phyloP scores from a whole-genome alignment of 2,797 vertebrate genomes.

The Odontamblyopus lacepedii region DNA sequence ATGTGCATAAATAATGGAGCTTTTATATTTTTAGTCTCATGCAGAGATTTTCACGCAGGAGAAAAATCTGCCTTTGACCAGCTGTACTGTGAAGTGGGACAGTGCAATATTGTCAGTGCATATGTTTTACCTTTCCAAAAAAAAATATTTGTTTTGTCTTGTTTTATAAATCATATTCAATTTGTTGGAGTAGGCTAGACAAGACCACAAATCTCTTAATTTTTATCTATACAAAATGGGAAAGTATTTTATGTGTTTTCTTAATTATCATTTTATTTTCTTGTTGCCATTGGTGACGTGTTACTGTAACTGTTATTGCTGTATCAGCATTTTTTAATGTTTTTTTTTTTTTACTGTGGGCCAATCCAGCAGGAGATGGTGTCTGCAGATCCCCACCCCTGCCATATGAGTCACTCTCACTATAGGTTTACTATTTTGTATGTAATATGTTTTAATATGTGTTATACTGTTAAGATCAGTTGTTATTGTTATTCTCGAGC shows the following conservation, averaged over 20 bases:
- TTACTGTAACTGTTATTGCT: constrained; percentile 59
- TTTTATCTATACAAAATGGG: constrained; percentile 5
- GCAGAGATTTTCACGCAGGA: constrained; percentile 28
- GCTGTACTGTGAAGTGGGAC: constrained; percentile 72
- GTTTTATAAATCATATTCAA: constrained; percentile 15
- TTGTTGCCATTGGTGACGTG: constrained; percentile 32
- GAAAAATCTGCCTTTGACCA: constrained; percentile 57
- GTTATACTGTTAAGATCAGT: not conserved
- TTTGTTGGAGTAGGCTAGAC: constrained; percentile 7
- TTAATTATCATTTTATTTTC: constrained; percentile 2
- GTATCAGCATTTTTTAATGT: constrained; percentile 65
- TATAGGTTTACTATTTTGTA: constrained; percentile 16
- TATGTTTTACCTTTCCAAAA: constrained; percentile 48
- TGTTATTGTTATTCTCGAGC: constrained; percentile 5
- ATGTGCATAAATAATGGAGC: constrained; percentile 29
- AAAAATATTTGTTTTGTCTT: constrained; percentile 23
- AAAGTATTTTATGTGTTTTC: constrained; percentile 9
- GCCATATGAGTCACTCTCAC: constrained; percentile 4
- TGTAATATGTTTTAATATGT: not conserved
- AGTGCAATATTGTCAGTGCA: constrained; percentile 75
- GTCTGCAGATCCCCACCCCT: constrained; percentile 32
- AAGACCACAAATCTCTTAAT: constrained; percentile 30
- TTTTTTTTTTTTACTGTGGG: constrained; percentile 23
- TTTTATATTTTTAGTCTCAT: constrained; percentile 37
- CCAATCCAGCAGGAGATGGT: constrained; percentile 68